A percentile compares a stretch with the other conserved stretches of the same genome.
Conservation (phyloP, 2,888 invertebrate species). For the Isoperla grammatica region DNA sequence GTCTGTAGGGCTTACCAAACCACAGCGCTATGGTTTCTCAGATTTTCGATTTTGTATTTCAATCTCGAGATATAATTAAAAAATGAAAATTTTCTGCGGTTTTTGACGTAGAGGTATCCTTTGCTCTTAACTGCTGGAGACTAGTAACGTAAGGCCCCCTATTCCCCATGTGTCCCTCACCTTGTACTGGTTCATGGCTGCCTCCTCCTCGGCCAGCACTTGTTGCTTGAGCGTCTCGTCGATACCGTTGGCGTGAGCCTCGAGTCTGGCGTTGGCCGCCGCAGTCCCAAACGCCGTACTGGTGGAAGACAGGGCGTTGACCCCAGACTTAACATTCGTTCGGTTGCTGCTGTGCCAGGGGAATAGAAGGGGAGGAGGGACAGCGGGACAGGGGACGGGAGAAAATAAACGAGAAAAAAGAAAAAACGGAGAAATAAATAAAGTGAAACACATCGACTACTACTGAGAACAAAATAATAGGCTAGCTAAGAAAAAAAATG, state of each 20-base stretch:
- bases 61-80: too few relatives aligned
- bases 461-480: neutral
- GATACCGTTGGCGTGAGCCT: conserved; percentile 62
- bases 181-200: conserved; percentile 93
- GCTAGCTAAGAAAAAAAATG: conserved; percentile 2
- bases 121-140: too few relatives aligned
- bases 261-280: conserved; percentile 66
- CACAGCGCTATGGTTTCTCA: too few relatives aligned
- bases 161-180: conserved; percentile 45
- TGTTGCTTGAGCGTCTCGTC: conserved; percentile 82
- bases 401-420: conserved; percentile 26
- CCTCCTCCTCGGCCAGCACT: conserved; percentile 93
- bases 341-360: conserved; percentile 58
- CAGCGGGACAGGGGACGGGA: conserved; percentile 21
- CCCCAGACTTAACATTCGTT: conserved; percentile 84
- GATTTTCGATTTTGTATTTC: too few relatives aligned
- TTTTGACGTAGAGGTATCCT: too few relatives aligned
- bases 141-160: too few relatives aligned
- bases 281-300: conserved; percentile 84
- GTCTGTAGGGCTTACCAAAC: too few relatives aligned
- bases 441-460: conserved; percentile 22
- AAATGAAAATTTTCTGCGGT: too few relatives aligned
- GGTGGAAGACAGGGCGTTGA: conserved; percentile 81
- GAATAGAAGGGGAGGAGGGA: neutral
- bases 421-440: conserved; percentile 29